phyloP scores from a whole-genome alignment of 2,888 invertebrate genomes.

The Electrophaes corylata region DNA sequence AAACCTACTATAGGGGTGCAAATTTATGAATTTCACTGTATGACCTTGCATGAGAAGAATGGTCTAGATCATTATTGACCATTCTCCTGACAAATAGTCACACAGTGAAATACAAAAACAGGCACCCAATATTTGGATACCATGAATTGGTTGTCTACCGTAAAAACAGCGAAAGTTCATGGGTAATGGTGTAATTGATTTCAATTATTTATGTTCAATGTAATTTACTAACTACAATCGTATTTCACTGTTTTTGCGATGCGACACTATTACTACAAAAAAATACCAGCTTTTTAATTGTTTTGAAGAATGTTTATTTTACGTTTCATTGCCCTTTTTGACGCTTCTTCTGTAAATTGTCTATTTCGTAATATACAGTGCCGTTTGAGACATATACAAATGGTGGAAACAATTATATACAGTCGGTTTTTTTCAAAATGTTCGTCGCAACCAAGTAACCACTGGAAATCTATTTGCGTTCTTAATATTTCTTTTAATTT shows the following conservation, averaged over 20 bases:
- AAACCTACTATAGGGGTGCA: not conserved
- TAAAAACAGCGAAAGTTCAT: too few species aligned
- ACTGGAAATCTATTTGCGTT: not conserved
- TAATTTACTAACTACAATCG: not conserved
- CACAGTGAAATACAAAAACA: too few species aligned
- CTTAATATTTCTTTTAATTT: not conserved
- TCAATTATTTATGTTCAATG: not conserved
- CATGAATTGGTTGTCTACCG: too few species aligned
- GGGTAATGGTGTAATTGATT: too few species aligned
- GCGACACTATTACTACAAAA: not conserved
- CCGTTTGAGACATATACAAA: not conserved
- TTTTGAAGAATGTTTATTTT: conserved; percentile 1
- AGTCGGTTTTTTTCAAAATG: conserved; percentile 6
- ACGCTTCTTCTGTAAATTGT: not conserved
- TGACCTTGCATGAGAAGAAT: too few species aligned
- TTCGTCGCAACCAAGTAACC: not conserved
- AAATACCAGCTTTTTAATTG: not conserved
- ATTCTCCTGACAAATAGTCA: too few species aligned
- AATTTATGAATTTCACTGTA: too few species aligned
- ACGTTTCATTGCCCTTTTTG: not conserved
- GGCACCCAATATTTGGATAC: too few species aligned
- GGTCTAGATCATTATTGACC: too few species aligned
- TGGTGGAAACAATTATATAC: not conserved
- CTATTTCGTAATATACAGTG: not conserved
- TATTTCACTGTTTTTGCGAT: not conserved